These are phyloP conservation scores for Heliangelus exortis DNA, from an alignment of 2,797 vertebrate species.

Conservation along the genomic window DNA sequence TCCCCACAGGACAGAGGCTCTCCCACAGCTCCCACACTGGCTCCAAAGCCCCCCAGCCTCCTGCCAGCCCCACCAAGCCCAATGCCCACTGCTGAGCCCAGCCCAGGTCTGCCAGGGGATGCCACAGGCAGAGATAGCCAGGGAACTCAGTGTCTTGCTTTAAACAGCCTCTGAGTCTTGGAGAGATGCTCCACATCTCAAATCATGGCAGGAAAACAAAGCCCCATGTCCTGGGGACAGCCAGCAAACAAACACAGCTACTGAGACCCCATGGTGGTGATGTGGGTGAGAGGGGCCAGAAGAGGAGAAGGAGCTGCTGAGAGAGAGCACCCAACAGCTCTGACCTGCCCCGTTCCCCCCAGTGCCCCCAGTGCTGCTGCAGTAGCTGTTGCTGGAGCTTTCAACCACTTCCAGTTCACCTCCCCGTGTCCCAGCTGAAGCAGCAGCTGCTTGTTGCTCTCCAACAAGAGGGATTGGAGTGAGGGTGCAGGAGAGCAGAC, in stretches of 20 bases:
- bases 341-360: background rate
- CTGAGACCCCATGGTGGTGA: rapidly evolving
- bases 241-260: background rate
- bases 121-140: background rate
- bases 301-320: background rate
- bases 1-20: rapidly evolving
- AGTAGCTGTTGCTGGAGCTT: slow-evolving; percentile 25
- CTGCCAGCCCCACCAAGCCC: background rate
- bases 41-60: background rate
- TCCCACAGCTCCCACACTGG: background rate
- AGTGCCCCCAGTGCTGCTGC: background rate
- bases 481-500: background rate
- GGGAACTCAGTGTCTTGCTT: background rate
- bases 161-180: background rate
- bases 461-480: background rate
- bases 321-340: background rate
- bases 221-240: rapidly evolving
- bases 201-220: background rate
- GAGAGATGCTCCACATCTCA: background rate
- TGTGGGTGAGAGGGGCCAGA: background rate
- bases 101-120: background rate
- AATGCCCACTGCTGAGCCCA: rapidly evolving
- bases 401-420: slow-evolving; percentile 30
- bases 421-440: background rate
- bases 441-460: background rate